phyloP scores from a whole-genome alignment of 1,140 invertebrate species.

The Dreissena rostriformis region DNA sequence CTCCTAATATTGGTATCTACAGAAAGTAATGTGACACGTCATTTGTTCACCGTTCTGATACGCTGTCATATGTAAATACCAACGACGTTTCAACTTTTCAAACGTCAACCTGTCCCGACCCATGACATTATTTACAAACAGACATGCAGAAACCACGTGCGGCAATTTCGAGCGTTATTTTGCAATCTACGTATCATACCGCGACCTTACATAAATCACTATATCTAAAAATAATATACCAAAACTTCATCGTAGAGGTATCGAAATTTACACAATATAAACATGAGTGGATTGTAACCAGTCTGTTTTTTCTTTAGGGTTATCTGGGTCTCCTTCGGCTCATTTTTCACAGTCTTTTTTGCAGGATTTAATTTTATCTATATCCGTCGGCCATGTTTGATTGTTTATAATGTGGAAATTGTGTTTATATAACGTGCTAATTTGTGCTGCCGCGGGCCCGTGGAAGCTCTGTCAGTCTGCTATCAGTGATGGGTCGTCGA shows the following conservation, averaged over 20 bases:
- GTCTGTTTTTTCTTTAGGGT: constrained; percentile 14
- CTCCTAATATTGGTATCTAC: too few species aligned
- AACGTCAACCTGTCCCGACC: too few species aligned
- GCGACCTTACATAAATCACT: constrained; percentile 15
- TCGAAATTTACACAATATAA: constrained; percentile 42
- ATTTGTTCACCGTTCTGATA: too few species aligned
- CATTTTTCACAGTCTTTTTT: constrained; percentile 56
- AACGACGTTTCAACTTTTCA: too few species aligned
- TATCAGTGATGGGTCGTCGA: constrained; percentile 44
- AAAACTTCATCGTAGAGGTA: constrained; percentile 34
- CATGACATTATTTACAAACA: too few species aligned
- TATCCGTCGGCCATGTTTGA: constrained; percentile 55
- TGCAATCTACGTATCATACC: background rate
- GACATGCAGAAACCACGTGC: too few species aligned
- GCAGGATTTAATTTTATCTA: constrained; percentile 57
- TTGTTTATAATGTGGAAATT: constrained; percentile 65
- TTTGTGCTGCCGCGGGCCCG: constrained; percentile 65
- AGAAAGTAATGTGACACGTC: too few species aligned
- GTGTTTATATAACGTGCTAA: constrained; percentile 72
- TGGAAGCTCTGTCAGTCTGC: constrained; percentile 45
- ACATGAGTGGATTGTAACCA: constrained; percentile 32
- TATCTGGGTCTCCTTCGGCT: constrained; percentile 5
- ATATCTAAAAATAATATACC: too few species aligned
- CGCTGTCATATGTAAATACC: too few species aligned
- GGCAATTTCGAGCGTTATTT: too few species aligned